Conservation (phyloP, 2,888 invertebrate genomes). For the Xanthorhoe designata region DNA sequence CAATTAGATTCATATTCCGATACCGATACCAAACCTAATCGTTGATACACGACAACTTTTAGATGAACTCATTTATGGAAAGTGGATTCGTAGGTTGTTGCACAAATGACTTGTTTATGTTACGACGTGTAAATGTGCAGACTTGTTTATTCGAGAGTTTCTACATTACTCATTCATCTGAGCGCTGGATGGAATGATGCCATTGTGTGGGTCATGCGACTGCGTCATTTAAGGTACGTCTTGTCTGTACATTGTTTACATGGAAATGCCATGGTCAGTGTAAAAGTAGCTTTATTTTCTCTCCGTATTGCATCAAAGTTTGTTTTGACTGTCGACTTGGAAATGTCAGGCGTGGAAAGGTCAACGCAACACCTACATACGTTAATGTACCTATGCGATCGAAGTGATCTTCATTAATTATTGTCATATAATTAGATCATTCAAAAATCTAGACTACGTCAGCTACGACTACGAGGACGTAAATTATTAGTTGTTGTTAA, state of each 20-base stretch:
- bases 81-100: not conserved
- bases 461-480: no score
- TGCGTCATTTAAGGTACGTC: constrained; percentile 21
- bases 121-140: not conserved
- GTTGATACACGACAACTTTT: not conserved
- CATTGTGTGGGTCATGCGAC: constrained; percentile 23
- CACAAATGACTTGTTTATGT: constrained; percentile 1
- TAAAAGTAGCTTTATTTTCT: constrained; percentile 9
- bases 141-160: constrained; percentile 12
- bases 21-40: no score
- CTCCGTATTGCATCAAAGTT: not conserved
- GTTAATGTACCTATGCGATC: not conserved
- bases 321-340: constrained; percentile 7
- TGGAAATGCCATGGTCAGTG: constrained; percentile 1
- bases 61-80: not conserved
- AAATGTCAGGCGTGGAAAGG: constrained; percentile 11
- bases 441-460: not conserved
- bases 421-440: constrained; percentile 6
- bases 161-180: constrained; percentile 12
- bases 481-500: constrained; percentile 12
- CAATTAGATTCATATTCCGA: not conserved
- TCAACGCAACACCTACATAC: not conserved
- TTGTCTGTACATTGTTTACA: constrained; percentile 5
- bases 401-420: constrained; percentile 1
- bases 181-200: constrained; percentile 12